Conservation (phyloP, 2,113 vertebrate species). For the Brienomyrus brachyistius region DNA sequence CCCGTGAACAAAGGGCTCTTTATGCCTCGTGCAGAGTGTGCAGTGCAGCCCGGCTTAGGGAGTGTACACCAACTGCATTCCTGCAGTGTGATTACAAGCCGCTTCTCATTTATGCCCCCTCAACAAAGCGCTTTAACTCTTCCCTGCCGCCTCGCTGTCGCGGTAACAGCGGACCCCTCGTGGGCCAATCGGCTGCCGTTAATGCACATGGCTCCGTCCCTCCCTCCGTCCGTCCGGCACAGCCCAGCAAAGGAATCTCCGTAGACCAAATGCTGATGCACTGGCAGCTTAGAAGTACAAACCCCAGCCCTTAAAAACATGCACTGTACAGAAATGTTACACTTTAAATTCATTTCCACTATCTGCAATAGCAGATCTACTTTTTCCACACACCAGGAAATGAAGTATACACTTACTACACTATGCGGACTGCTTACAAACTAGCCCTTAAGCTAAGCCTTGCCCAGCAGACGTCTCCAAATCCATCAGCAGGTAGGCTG, state of each 20-base stretch:
- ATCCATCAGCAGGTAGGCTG: neutral
- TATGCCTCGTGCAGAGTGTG: slow-evolving; percentile 66
- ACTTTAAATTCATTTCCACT: neutral
- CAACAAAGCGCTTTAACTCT: slow-evolving; percentile 67
- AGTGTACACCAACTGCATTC: slow-evolving; percentile 73
- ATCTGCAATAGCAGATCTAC: neutral
- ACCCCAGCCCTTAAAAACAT: neutral
- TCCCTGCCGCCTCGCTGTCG: slow-evolving; percentile 41
- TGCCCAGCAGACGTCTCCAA: neutral
- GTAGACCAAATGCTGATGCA: neutral
- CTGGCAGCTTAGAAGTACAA: neutral
- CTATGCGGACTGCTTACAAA: neutral
- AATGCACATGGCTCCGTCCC: neutral
- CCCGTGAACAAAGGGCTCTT: slow-evolving; percentile 67
- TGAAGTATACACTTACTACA: neutral
- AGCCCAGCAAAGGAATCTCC: neutral
- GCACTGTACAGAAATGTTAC: neutral
- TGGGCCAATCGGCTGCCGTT: neutral
- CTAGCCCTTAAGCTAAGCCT: neutral
- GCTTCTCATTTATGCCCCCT: slow-evolving; percentile 64
- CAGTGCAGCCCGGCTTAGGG: slow-evolving; percentile 64
- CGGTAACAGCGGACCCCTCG: neutral
- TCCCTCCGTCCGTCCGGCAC: neutral
- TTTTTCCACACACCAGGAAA: neutral
- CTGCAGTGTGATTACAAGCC: slow-evolving; percentile 70